phyloP scores from a whole-genome alignment of 2,888 invertebrate species.

The Desoria tigrina region DNA sequence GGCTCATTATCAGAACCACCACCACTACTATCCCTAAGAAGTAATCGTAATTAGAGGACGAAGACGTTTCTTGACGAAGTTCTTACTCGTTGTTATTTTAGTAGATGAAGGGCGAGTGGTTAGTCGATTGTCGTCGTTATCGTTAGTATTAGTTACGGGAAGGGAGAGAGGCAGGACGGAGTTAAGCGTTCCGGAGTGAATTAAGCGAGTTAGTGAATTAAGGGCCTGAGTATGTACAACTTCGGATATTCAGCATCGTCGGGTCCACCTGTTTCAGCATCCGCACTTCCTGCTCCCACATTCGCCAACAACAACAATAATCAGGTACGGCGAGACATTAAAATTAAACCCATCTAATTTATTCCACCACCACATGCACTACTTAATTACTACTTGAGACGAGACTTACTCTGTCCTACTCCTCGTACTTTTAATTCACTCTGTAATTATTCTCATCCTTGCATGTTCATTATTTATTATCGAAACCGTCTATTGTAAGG shows the following conservation, averaged over 20 bases:
- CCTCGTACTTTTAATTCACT: slow-evolving; percentile 2
- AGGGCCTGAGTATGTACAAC: too few species aligned
- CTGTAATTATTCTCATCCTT: slow-evolving; percentile 4
- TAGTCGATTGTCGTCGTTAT: too few species aligned
- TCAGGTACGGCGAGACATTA: slow-evolving; percentile 36
- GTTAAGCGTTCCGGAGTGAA: too few species aligned
- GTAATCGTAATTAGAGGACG: too few species aligned
- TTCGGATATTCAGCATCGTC: slow-evolving; percentile 51
- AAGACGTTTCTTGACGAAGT: too few species aligned
- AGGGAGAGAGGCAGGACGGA: background rate
- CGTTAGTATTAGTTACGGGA: slow-evolving; percentile 5
- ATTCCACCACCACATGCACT: background rate
- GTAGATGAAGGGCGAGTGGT: too few species aligned
- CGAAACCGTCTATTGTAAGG: background rate
- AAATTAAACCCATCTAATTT: slow-evolving; percentile 1
- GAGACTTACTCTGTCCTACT: background rate
- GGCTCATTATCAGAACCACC: too few species aligned
- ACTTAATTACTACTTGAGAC: slow-evolving; percentile 1
- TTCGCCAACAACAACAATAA: slow-evolving; percentile 35
- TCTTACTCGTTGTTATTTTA: too few species aligned
- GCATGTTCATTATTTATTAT: background rate
- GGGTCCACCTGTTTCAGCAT: slow-evolving; percentile 36
- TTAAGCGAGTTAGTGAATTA: too few species aligned
- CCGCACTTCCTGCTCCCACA: slow-evolving; percentile 33
- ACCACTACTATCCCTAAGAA: too few species aligned